These are phyloP conservation scores for Zoanthus sociatus DNA, from an alignment of 92 coral and sea anemone genomes.

Conservation along the genomic window DNA sequence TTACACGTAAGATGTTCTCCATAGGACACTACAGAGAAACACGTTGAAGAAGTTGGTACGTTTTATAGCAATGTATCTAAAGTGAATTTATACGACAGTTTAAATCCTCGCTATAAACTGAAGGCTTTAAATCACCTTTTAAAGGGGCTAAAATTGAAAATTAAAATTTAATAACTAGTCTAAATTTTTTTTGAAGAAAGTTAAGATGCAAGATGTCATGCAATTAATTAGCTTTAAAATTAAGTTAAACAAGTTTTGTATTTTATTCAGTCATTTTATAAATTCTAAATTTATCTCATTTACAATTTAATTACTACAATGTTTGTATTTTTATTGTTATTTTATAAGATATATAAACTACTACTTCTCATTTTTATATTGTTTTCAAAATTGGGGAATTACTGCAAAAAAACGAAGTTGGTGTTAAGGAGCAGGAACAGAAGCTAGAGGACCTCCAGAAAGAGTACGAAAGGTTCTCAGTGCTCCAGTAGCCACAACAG, in stretches of 20 bases:
- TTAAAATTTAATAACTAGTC: background rate
- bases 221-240: background rate
- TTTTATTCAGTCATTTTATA: background rate
- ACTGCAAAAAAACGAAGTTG: background rate
- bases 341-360: background rate
- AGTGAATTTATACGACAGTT: background rate
- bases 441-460: background rate
- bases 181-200: no score
- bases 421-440: background rate
- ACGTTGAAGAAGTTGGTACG: slow-evolving; percentile 7
- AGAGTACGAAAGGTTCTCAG: background rate
- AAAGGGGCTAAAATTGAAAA: background rate
- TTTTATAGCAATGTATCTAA: no score
- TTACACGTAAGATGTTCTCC: background rate
- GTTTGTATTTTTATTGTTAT: background rate
- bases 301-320: background rate
- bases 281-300: background rate
- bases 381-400: slow-evolving; percentile 1
- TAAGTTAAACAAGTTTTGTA: no score
- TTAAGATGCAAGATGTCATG: background rate
- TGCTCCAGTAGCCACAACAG: background rate
- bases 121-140: background rate
- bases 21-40: background rate
- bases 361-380: background rate
- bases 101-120: background rate